phyloP scores from a whole-genome alignment of 2,113 vertebrate genomes.

The Camelus bactrianus region DNA sequence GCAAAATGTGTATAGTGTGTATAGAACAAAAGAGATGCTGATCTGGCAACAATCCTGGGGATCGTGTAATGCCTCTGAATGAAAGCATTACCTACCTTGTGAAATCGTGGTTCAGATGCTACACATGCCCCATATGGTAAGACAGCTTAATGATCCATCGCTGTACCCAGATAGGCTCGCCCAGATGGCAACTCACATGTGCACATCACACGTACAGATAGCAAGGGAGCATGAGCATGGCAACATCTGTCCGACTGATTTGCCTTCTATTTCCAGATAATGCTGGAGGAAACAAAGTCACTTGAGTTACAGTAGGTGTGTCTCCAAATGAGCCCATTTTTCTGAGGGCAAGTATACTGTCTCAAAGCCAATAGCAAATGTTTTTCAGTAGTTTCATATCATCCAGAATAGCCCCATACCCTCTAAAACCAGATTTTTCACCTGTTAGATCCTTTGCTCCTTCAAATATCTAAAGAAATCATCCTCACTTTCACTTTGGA shows the following conservation, averaged over 20 bases:
- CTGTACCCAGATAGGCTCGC: slow-evolving; percentile 1
- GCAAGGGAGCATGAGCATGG: not conserved
- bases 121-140: not conserved
- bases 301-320: not conserved
- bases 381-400: slow-evolving; percentile 4
- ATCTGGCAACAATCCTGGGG: not conserved
- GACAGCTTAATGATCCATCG: not conserved
- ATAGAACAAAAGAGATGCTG: not conserved
- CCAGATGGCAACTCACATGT: slow-evolving; percentile 36
- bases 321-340: slow-evolving; percentile 28
- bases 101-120: not conserved
- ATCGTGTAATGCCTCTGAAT: slow-evolving; percentile 12
- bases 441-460: not conserved
- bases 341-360: not conserved
- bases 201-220: not conserved
- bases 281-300: slow-evolving; percentile 4
- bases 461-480: not conserved
- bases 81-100: not conserved
- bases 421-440: not conserved
- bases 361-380: not conserved
- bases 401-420: not conserved
- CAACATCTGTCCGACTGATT: slow-evolving; percentile 57
- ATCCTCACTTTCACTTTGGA: not conserved
- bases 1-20: not conserved
- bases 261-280: slow-evolving; percentile 54